These are phyloP conservation scores for Steromphala cineraria DNA, from an alignment of 2,888 invertebrate genomes.

Conservation along the genomic window DNA sequence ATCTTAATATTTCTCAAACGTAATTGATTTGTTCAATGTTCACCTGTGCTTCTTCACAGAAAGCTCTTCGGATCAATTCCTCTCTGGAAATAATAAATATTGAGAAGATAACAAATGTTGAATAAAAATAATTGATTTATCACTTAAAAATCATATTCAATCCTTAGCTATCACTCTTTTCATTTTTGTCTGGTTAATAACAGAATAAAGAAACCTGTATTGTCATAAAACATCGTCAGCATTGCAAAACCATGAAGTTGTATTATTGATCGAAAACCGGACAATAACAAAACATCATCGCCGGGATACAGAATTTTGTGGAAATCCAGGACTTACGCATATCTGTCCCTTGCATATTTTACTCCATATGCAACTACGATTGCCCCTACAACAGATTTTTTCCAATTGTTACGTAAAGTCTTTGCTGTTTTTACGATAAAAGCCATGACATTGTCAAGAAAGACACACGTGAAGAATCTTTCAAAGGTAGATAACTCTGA, in stretches of 20 bases:
- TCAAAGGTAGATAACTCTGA: slow-evolving; percentile 5
- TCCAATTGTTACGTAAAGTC: slow-evolving; percentile 89
- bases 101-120: slow-evolving; percentile 40
- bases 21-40: no score
- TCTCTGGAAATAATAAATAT: slow-evolving; percentile 84
- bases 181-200: no score
- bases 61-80: slow-evolving; percentile 85
- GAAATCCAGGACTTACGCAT: slow-evolving; percentile 80
- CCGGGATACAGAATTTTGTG: no score
- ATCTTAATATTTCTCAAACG: no score
- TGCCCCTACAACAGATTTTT: slow-evolving; percentile 86
- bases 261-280: background rate
- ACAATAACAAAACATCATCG: background rate
- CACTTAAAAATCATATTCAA: background rate
- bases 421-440: slow-evolving; percentile 80
- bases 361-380: slow-evolving; percentile 83
- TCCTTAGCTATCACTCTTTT: background rate
- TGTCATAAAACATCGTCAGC: background rate
- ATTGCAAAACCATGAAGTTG: no score
- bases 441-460: slow-evolving; percentile 40
- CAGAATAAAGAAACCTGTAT: no score
- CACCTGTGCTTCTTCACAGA: slow-evolving; percentile 84
- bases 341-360: slow-evolving; percentile 82
- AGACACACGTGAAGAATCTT: background rate
- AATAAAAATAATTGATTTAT: no score